Evolutionary conservation across 2,113 vertebrate genomes (phyloP).

Genomic region (Mus spicilegus): DNA sequence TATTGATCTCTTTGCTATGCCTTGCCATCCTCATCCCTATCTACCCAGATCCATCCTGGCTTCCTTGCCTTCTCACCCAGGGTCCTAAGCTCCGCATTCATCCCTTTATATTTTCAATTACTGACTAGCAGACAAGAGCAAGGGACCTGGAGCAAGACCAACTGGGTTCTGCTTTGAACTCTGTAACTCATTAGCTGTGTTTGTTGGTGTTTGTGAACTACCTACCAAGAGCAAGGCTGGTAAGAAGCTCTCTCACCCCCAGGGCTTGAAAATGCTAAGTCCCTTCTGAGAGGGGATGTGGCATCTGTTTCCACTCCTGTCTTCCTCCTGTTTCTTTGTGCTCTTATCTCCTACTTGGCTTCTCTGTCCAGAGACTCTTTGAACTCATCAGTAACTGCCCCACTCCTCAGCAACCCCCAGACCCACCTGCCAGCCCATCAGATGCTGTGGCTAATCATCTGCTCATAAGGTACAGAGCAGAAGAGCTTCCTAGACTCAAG

Average conservation of each 20-base stretch:
- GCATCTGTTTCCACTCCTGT: not conserved
- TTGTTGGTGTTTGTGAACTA: not conserved
- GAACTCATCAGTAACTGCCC: not conserved
- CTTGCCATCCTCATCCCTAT: not conserved
- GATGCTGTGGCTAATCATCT: not conserved
- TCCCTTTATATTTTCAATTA: not conserved
- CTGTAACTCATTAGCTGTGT: not conserved
- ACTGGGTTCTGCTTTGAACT: not conserved
- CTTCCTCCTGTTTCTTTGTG: slow-evolving; percentile 3
- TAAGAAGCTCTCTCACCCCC: not conserved
- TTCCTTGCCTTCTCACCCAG: not conserved
- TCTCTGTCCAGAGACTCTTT: slow-evolving; percentile 25
- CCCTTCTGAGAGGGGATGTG: not conserved
- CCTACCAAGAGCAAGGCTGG: not conserved
- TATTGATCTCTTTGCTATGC: not conserved
- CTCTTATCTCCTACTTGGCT: not conserved
- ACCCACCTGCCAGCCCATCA: not conserved
- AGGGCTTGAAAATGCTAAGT: not conserved
- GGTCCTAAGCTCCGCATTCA: not conserved
- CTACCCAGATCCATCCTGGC: not conserved
- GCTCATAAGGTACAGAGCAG: not conserved
- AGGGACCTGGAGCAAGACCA: not conserved
- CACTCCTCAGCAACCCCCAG: no score
- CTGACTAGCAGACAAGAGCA: not conserved
- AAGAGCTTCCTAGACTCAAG: not conserved